Percentiles rank a stretch among this genome's conserved stretches.
Conservation (phyloP, 2,797 vertebrate species). For the Prunella strophiata region DNA sequence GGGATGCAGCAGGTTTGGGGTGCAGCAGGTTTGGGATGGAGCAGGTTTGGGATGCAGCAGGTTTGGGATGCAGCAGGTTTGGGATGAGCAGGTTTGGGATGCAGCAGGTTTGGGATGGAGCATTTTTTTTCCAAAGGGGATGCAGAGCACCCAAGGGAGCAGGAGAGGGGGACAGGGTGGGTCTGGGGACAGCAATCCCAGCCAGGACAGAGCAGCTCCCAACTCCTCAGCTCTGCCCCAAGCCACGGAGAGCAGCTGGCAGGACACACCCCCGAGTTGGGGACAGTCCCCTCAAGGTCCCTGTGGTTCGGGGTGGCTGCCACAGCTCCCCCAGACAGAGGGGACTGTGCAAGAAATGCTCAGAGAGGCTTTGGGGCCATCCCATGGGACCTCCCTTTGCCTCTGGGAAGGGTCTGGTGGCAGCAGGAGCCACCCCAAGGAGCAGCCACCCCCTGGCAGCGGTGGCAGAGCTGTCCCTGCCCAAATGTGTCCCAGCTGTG, state of each 20-base stretch:
- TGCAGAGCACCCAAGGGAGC: neutral
- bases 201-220: accelerated
- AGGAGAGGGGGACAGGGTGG: accelerated
- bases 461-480: neutral
- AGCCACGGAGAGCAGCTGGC: neutral
- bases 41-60: neutral
- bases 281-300: neutral
- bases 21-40: too few relatives aligned
- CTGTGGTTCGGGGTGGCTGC: neutral
- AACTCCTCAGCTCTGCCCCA: neutral
- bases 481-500: constrained; percentile 27
- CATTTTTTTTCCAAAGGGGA: neutral
- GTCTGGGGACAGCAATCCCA: neutral
- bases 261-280: neutral
- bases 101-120: too few relatives aligned
- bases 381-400: accelerated
- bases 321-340: neutral
- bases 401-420: neutral
- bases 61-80: too few relatives aligned
- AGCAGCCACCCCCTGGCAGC: neutral
- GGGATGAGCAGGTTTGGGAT: too few relatives aligned
- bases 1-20: too few relatives aligned
- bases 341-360: neutral
- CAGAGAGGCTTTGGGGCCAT: neutral
- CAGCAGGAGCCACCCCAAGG: neutral